Evolutionary conservation across 92 coral and sea anemone species (phyloP), one percentile per base, ranked within the genome.

Genomic region (Zoanthus sansibaricus): DNA sequence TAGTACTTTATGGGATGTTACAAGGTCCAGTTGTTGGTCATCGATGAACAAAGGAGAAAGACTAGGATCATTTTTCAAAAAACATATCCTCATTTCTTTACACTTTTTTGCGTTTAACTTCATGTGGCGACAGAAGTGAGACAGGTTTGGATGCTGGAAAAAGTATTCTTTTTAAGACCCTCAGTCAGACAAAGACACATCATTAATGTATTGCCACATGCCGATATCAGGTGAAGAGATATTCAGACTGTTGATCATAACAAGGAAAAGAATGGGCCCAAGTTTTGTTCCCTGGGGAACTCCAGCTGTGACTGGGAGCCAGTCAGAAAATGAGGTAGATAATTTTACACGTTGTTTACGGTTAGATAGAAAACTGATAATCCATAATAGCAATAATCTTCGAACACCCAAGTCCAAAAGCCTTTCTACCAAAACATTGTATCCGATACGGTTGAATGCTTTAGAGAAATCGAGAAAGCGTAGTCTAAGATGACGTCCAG

Each of bases 101-200:
- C 91, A 86, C 66, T 86, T 92, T 75, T 87, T 87, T 7, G 91
- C 87, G 37, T 92, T 92, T 9, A 89, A 72, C 67, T 72, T 77
- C 93, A 87, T 89, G 91, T 48, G 45, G 5, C 79, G 14, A 76
- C 55, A 58, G 69, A 37, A 51, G 64, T 61, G 12, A 87, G 88
- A 56, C 58, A 75, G 67, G 91, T 9, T 33, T 87, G 85, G 55
- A 76, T 76, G 11, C 42, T 64, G 5, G 77, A 87, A 48, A 6
- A 25, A 14, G 62, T 52, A 52, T 91, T 87, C 82, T 37, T 82
- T 67, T 52, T 64, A 15, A 83, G 86, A 11, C 69, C 54, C 59
- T n/a, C n/a, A n/a, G n/a, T 87, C 86, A 21, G 86, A 82, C 9
- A 86, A 9, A 0, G 91, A 66, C 5, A 82, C 72, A 18, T 86